Evolutionary conservation across 2,888 invertebrate species (phyloP).

Genomic region (Myopa tessellatipennis): DNA sequence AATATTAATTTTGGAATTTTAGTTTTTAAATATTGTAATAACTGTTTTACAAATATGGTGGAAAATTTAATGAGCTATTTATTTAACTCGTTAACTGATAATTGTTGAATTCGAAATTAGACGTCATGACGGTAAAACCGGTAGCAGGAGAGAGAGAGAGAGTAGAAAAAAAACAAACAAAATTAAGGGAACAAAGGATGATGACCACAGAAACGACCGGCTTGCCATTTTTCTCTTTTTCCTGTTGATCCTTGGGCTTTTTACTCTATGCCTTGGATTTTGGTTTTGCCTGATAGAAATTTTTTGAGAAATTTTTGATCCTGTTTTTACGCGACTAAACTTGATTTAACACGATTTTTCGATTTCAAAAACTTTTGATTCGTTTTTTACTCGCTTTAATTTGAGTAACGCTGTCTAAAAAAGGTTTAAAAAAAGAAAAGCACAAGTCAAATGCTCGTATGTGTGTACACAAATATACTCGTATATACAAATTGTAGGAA

Average conservation of each 20-base stretch:
- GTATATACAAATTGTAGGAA: too few relatives aligned
- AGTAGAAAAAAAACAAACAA: conserved; percentile 32
- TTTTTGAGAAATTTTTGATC: too few relatives aligned
- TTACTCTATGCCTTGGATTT: conserved; percentile 73
- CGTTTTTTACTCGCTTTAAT: too few relatives aligned
- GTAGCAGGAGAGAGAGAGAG: conserved; percentile 27
- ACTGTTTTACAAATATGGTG: conserved; percentile 27
- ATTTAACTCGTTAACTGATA: conserved; percentile 7
- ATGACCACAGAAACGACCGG: conserved; percentile 41
- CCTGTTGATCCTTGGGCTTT: conserved; percentile 81
- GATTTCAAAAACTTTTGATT: too few relatives aligned
- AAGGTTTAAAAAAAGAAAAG: too few relatives aligned
- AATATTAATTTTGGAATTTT: background rate
- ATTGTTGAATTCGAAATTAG: conserved; percentile 33
- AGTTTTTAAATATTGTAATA: conserved; percentile 23
- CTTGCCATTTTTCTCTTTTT: conserved; percentile 66
- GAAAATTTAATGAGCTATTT: conserved; percentile 19
- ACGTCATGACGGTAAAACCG: conserved; percentile 24
- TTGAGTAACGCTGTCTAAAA: too few relatives aligned
- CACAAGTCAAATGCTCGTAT: too few relatives aligned
- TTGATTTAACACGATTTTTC: conserved; percentile 66
- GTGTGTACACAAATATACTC: too few relatives aligned
- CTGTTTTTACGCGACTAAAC: too few relatives aligned
- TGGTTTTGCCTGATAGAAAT: conserved; percentile 60
- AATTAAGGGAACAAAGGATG: conserved; percentile 30